Conservation (phyloP, 2,797 vertebrate genomes). For the Distichodus sexfasciatus region DNA sequence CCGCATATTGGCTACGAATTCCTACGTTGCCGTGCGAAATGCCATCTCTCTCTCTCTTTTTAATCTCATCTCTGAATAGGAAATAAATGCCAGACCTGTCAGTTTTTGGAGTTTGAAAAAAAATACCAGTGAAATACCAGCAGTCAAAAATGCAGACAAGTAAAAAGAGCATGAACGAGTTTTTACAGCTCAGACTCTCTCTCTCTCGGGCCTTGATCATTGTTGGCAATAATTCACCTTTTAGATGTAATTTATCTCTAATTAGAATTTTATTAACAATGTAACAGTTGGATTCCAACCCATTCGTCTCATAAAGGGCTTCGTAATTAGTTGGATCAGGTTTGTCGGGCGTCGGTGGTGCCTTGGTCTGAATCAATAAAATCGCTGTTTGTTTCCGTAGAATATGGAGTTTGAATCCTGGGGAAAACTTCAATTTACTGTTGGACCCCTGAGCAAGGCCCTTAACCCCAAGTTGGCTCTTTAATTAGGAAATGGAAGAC, state of each 20-base stretch:
- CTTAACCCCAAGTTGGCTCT: too few species aligned
- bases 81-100: conserved; percentile 13
- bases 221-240: background rate
- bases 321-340: too few species aligned
- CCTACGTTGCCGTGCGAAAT: conserved; percentile 4
- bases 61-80: conserved; percentile 2
- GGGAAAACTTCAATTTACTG: too few species aligned
- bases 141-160: background rate
- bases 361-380: too few species aligned
- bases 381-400: too few species aligned
- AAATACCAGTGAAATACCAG: conserved; percentile 18
- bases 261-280: background rate
- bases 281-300: too few species aligned
- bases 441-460: too few species aligned
- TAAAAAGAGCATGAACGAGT: background rate
- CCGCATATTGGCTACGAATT: background rate
- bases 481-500: too few species aligned
- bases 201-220: background rate
- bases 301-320: too few species aligned
- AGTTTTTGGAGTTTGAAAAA: conserved; percentile 3
- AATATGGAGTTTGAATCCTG: too few species aligned
- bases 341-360: too few species aligned
- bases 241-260: too few species aligned
- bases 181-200: background rate
- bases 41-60: conserved; percentile 1